These are phyloP conservation scores for Tetragnatha montana DNA, from an alignment of 2,888 invertebrate species.

Conservation along the genomic window DNA sequence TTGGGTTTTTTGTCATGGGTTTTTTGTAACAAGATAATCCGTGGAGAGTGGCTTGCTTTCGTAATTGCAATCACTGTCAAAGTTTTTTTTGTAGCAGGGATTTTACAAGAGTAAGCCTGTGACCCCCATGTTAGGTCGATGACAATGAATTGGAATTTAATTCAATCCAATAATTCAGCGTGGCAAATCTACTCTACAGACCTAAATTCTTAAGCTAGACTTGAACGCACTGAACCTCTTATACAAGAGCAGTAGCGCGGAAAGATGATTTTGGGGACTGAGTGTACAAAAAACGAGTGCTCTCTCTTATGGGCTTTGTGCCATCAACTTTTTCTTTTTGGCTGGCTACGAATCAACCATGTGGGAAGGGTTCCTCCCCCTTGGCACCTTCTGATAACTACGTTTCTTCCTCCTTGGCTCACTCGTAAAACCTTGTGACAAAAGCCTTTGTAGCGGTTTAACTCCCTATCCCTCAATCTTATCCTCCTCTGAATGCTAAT, in stretches of 20 bases:
- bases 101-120: too few relatives aligned
- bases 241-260: conserved; percentile 33
- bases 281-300: background rate
- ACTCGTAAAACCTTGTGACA: too few relatives aligned
- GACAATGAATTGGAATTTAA: background rate
- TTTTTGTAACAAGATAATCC: too few relatives aligned
- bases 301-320: conserved; percentile 20
- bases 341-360: conserved; percentile 8
- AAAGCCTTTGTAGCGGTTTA: too few relatives aligned
- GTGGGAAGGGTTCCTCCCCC: background rate
- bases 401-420: too few relatives aligned
- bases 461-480: too few relatives aligned
- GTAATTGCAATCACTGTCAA: too few relatives aligned
- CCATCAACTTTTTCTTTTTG: conserved; percentile 14
- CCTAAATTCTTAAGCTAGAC: conserved; percentile 5
- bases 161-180: background rate
- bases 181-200: conserved; percentile 15
- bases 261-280: conserved; percentile 11
- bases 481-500: too few relatives aligned
- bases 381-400: conserved; percentile 1
- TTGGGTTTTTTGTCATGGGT: too few relatives aligned
- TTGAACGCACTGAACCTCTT: background rate
- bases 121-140: too few relatives aligned
- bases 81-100: too few relatives aligned
- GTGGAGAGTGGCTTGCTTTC: too few relatives aligned